Conservation (phyloP, 92 coral and sea anemone species). For the Palythoa grandiflora region DNA sequence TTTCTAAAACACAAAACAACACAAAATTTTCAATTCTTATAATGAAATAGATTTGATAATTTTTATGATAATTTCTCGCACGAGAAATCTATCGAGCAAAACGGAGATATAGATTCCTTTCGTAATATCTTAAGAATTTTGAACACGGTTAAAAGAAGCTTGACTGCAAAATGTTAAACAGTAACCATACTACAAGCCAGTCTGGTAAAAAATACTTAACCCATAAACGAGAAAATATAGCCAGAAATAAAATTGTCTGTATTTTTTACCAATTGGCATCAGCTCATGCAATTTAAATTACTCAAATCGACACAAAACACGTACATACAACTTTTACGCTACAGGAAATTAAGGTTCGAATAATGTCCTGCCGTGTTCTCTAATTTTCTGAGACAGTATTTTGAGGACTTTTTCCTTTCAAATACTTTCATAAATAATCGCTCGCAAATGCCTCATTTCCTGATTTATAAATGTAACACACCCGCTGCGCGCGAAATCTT, state of each 20-base stretch:
- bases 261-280: not conserved
- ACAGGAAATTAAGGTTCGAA: conserved; percentile 40
- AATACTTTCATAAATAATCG: conserved; percentile 31
- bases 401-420: conserved; percentile 3
- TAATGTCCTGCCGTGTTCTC: conserved; percentile 30
- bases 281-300: conserved; percentile 41
- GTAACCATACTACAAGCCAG: too few relatives aligned
- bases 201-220: not conserved
- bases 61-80: too few relatives aligned
- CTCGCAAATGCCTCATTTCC: conserved; percentile 38
- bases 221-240: not conserved
- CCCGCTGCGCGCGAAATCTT: conserved; percentile 31
- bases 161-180: too few relatives aligned
- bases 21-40: too few relatives aligned
- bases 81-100: too few relatives aligned
- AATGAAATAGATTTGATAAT: too few relatives aligned
- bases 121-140: too few relatives aligned
- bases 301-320: not conserved
- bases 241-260: not conserved
- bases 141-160: too few relatives aligned
- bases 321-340: conserved; percentile 23
- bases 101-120: too few relatives aligned
- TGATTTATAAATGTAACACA: conserved; percentile 31
- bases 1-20: too few relatives aligned
- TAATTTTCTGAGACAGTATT: conserved; percentile 31